phyloP scores from a whole-genome alignment of 2,888 invertebrate species.

The Mythimna vitellina region DNA sequence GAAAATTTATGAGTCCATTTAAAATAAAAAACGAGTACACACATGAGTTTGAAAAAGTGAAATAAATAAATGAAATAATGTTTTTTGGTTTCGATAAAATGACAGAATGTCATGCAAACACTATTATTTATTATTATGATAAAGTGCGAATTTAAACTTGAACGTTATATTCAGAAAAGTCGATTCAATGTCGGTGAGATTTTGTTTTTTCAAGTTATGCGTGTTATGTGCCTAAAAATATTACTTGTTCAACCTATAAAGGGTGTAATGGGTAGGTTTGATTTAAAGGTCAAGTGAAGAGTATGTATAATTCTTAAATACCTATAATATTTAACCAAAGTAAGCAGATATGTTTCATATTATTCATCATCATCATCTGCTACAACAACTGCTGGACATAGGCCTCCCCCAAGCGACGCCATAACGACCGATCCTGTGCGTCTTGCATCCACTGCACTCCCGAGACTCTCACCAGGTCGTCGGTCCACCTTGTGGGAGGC shows the following conservation, averaged over 20 bases:
- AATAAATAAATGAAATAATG: constrained; percentile 31
- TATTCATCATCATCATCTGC: no score
- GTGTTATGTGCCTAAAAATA: constrained; percentile 8
- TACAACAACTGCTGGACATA: no score
- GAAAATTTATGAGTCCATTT: constrained; percentile 31
- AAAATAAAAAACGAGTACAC: constrained; percentile 5
- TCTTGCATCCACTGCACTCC: no score
- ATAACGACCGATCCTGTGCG: no score
- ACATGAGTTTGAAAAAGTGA: constrained; percentile 6
- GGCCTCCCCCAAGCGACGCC: no score
- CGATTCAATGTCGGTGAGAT: constrained; percentile 28
- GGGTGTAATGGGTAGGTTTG: neutral
- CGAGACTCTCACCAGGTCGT: no score
- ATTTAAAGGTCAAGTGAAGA: constrained; percentile 1
- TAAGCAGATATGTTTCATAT: no score
- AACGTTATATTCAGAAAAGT: constrained; percentile 31
- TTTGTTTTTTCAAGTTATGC: constrained; percentile 10
- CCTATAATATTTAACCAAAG: neutral
- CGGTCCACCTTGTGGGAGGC: no score
- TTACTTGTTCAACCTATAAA: neutral
- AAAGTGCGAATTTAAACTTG: constrained; percentile 25
- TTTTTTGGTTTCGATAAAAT: constrained; percentile 26
- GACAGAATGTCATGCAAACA: constrained; percentile 28
- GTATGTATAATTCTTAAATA: neutral
- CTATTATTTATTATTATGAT: constrained; percentile 37